Percentiles rank a stretch among this genome's conserved stretches.
These are phyloP conservation scores for Procambarus virginalis DNA, from an alignment of 1,140 invertebrate species.

Conservation along the genomic window DNA sequence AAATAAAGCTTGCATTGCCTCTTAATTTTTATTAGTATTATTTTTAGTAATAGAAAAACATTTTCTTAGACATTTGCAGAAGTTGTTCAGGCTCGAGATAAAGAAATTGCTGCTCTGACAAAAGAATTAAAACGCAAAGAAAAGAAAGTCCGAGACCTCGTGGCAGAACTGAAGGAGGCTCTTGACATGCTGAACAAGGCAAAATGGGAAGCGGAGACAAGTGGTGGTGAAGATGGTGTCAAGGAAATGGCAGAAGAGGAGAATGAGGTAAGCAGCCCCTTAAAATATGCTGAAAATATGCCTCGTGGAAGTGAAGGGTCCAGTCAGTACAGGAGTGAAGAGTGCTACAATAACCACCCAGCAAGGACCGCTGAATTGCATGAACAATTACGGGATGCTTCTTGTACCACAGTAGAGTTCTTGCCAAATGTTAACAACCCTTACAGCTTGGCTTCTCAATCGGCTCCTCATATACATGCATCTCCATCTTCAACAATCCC, in stretches of 20 bases:
- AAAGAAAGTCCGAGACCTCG: slow-evolving; percentile 70
- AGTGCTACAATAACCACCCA: not conserved
- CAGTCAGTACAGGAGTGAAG: not conserved
- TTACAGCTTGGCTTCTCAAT: not conserved
- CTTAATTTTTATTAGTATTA: not conserved
- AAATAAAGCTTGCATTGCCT: no score
- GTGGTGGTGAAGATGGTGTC: slow-evolving; percentile 72
- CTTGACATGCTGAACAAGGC: slow-evolving; percentile 73
- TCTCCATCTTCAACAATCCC: not conserved
- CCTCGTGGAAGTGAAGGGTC: not conserved
- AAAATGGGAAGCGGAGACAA: slow-evolving; percentile 73
- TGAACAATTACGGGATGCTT: not conserved
- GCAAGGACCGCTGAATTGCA: not conserved
- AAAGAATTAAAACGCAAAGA: slow-evolving; percentile 74
- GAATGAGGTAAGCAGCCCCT: slow-evolving; percentile 70
- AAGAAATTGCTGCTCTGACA: slow-evolving; percentile 69
- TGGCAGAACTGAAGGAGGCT: slow-evolving; percentile 73
- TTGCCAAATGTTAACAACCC: not conserved
- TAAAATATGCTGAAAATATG: not conserved
- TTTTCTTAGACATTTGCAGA: slow-evolving; percentile 43
- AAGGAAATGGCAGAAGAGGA: slow-evolving; percentile 73
- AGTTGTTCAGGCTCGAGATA: slow-evolving; percentile 64
- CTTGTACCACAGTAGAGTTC: not conserved
- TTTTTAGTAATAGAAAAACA: not conserved
- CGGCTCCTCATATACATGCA: not conserved